Evolutionary conservation across 2,888 invertebrate species (phyloP).

Genomic region (Cataglyphis livida): DNA sequence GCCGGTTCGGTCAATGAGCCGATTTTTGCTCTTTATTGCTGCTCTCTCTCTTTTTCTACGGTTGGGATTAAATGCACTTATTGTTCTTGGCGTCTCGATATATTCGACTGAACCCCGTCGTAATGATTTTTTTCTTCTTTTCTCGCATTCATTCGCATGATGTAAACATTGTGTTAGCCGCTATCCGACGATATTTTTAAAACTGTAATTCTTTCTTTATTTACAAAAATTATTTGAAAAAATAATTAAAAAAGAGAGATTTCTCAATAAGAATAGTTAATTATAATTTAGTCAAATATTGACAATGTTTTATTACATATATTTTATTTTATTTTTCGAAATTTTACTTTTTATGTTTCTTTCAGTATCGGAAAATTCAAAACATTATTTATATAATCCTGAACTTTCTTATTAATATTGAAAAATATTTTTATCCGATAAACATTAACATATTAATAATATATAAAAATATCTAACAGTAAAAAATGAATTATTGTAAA

Average conservation of each 20-base stretch:
- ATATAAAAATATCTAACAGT: no score
- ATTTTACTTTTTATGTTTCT: background rate
- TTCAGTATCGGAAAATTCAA: background rate
- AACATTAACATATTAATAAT: no score
- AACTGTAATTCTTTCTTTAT: background rate
- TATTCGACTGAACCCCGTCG: slow-evolving; percentile 20
- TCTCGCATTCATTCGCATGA: background rate
- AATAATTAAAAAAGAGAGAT: background rate
- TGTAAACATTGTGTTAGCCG: slow-evolving; percentile 16
- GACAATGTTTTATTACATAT: background rate
- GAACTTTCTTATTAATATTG: no score
- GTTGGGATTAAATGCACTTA: slow-evolving; percentile 50
- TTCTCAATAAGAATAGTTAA: background rate
- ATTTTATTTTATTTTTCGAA: background rate
- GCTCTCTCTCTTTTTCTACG: background rate
- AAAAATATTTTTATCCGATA: no score
- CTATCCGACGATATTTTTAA: background rate
- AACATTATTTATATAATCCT: no score
- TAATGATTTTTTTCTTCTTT: slow-evolving; percentile 3
- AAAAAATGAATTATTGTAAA: slow-evolving; percentile 2
- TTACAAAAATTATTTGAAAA: background rate
- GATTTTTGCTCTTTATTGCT: slow-evolving; percentile 36
- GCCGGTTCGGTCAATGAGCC: slow-evolving; percentile 43
- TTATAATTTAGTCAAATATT: background rate
- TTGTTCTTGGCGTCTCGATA: slow-evolving; percentile 38